Percentiles rank a stretch among this genome's conserved stretches.
phyloP scores from a whole-genome alignment of 1,140 invertebrate species.

The Halictus rubicundus region DNA sequence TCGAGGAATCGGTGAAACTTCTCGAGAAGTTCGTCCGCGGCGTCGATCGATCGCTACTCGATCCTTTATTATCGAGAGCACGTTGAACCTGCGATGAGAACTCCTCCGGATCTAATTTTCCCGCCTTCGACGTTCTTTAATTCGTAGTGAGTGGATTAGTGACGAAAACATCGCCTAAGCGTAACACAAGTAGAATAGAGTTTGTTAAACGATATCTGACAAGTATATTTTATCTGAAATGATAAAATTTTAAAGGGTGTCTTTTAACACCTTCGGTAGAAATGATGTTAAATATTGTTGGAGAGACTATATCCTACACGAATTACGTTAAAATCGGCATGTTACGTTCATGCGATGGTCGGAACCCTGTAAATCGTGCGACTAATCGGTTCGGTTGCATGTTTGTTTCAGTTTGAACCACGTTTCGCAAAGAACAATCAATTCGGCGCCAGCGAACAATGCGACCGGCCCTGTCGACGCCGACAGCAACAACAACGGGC shows the following conservation, averaged over 20 bases:
- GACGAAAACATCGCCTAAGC: background rate
- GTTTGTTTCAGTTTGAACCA: slow-evolving; percentile 74
- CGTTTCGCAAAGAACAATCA: slow-evolving; percentile 70
- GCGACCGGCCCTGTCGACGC: slow-evolving; percentile 66
- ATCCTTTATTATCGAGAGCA: background rate
- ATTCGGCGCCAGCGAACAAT: slow-evolving; percentile 59
- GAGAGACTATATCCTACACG: no score
- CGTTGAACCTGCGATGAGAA: slow-evolving; percentile 48
- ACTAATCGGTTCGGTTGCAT: slow-evolving; percentile 36
- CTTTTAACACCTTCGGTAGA: no score
- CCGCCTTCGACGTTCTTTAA: slow-evolving; percentile 61
- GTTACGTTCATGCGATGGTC: no score
- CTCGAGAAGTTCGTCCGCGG: background rate
- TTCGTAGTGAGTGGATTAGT: slow-evolving; percentile 62
- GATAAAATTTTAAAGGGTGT: no score
- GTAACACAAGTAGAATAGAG: no score
- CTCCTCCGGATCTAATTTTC: slow-evolving; percentile 47
- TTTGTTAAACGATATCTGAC: no score
- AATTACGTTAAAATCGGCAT: no score
- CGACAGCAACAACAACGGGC: slow-evolving; percentile 73
- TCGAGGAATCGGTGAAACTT: background rate
- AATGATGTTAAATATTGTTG: no score
- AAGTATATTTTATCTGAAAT: no score
- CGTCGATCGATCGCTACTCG: background rate
- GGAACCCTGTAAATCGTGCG: background rate